Percentiles rank a stretch among this genome's conserved stretches.
phyloP scores from a whole-genome alignment of 2,797 vertebrate genomes.

The Chromobotia macracanthus region DNA sequence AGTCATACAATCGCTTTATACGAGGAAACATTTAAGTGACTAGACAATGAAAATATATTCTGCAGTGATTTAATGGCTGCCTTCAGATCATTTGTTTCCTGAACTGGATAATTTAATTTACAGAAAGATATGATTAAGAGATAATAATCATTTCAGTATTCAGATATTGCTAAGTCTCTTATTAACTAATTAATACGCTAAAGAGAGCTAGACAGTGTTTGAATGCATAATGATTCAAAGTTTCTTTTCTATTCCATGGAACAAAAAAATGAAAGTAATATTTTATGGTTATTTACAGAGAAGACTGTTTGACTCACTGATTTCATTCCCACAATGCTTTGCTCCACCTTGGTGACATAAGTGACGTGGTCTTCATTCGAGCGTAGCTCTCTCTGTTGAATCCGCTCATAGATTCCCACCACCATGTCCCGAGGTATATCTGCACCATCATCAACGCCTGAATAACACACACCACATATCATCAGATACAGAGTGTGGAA shows the following conservation, averaged over 20 bases:
- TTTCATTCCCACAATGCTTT: slow-evolving; percentile 64
- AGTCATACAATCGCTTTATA: too few relatives aligned
- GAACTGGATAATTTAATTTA: too few relatives aligned
- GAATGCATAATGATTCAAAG: too few relatives aligned
- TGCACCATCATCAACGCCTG: slow-evolving; percentile 96
- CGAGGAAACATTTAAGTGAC: too few relatives aligned
- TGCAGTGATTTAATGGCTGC: too few relatives aligned
- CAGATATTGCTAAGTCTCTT: too few relatives aligned
- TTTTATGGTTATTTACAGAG: not conserved
- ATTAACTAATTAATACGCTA: too few relatives aligned
- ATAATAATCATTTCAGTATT: too few relatives aligned
- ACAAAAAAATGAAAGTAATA: not conserved
- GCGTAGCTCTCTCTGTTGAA: slow-evolving; percentile 94
- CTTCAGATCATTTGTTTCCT: too few relatives aligned
- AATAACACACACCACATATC: slow-evolving; percentile 36
- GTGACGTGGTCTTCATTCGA: slow-evolving; percentile 98
- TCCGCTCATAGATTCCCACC: slow-evolving; percentile 96
- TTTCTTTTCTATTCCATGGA: not conserved
- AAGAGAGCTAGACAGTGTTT: too few relatives aligned
- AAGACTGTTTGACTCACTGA: slow-evolving; percentile 46
- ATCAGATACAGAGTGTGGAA: not conserved
- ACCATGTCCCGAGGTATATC: slow-evolving; percentile 98
- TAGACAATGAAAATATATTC: too few relatives aligned
- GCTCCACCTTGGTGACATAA: slow-evolving; percentile 96
- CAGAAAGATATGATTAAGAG: too few relatives aligned